Conservation (phyloP, 35 echinoderm and acorn worm genomes). For the Apostichopus japonicus region DNA sequence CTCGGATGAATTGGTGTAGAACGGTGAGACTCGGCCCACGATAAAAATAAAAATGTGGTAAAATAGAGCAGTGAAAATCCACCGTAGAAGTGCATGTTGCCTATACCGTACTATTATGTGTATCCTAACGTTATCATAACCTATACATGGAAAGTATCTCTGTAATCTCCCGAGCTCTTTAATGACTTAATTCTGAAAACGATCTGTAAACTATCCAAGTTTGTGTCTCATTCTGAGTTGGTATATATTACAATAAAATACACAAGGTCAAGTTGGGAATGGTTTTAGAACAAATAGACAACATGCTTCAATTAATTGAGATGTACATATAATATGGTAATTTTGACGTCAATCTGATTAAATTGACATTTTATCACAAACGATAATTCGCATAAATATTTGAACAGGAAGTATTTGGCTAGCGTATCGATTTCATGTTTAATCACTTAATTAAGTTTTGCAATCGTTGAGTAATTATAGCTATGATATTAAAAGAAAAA, state of each 20-base stretch:
- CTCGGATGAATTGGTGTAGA: neutral
- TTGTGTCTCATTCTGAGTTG: neutral
- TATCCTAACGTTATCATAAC: neutral
- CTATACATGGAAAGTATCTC: neutral
- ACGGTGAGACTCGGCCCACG: neutral
- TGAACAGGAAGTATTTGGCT: neutral
- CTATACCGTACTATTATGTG: neutral
- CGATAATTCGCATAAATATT: neutral
- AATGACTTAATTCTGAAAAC: neutral
- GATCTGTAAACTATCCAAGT: neutral
- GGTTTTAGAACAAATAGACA: too few species aligned
- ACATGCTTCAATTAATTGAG: neutral
- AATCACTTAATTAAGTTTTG: constrained; percentile 1
- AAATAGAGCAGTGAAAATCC: neutral
- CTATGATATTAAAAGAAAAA: neutral
- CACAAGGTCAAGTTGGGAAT: neutral
- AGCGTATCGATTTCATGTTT: neutral
- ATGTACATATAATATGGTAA: neutral
- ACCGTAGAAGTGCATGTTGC: neutral
- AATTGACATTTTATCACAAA: neutral
- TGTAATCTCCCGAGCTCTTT: neutral
- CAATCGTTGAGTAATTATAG: neutral
- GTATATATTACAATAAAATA: neutral
- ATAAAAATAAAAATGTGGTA: neutral
- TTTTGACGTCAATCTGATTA: neutral